These are phyloP conservation scores for Antedon mediterranea DNA, from an alignment of 53 echinoderm and acorn worm genomes.

Conservation along the genomic window DNA sequence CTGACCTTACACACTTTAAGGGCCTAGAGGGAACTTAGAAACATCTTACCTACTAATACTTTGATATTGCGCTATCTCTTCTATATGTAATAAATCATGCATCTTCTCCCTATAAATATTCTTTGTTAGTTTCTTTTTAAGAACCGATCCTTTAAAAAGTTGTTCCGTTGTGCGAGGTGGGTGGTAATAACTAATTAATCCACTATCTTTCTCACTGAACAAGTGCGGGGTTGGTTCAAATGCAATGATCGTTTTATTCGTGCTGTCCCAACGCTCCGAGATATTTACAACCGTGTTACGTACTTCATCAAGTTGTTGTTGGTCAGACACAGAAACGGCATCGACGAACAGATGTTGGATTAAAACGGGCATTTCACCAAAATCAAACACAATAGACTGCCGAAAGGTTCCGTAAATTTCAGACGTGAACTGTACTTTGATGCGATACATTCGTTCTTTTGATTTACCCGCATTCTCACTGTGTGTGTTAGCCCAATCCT, in stretches of 20 bases:
- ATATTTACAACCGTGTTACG: constrained; percentile 61
- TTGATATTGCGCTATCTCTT: constrained; percentile 79
- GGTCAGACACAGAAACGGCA: constrained; percentile 72
- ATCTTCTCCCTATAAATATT: constrained; percentile 83
- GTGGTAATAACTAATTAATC: constrained; percentile 52
- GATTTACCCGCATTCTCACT: constrained; percentile 36
- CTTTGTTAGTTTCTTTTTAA: constrained; percentile 73
- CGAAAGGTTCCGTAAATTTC: constrained; percentile 99
- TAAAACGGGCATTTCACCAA: constrained; percentile 78
- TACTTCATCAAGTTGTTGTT: constrained; percentile 75
- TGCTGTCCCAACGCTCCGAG: constrained; percentile 77
- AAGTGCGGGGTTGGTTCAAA: constrained; percentile 40
- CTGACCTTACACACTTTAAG: too few relatives aligned
- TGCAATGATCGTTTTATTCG: constrained; percentile 52
- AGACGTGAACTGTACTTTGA: constrained; percentile 92
- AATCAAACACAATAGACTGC: constrained; percentile 92
- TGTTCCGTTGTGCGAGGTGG: constrained; percentile 68
- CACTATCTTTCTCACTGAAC: constrained; percentile 73
- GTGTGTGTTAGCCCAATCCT: constrained; percentile 77
- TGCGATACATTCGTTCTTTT: constrained; percentile 79
- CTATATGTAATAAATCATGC: constrained; percentile 88
- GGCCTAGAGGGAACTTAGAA: too few relatives aligned
- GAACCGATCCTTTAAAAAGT: constrained; percentile 64
- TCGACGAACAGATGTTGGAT: constrained; percentile 78
- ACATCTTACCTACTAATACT: constrained; percentile 71